Evolutionary conservation across 2,888 invertebrate genomes (phyloP).

Genomic region (Nomada goodeniana): DNA sequence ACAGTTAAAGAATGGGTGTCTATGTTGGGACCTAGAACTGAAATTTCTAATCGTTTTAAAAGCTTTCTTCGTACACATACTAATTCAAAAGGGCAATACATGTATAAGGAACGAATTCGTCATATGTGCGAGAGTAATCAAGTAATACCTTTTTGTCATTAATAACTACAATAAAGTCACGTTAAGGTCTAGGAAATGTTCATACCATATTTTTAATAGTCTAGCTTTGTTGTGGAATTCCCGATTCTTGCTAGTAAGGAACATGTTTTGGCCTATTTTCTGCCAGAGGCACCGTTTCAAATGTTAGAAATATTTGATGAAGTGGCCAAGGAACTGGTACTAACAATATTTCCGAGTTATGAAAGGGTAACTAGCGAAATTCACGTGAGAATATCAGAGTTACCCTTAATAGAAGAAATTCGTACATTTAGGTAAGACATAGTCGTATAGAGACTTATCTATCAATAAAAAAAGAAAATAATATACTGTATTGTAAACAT

Average conservation of each 20-base stretch:
- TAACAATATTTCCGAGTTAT: constrained; percentile 98
- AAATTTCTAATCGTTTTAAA: constrained; percentile 97
- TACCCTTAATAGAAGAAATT: constrained; percentile 98
- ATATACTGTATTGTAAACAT: constrained; percentile 27
- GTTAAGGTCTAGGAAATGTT: neutral
- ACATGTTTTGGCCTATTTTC: constrained; percentile 97
- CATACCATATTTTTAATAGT: constrained; percentile 76
- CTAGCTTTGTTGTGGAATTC: constrained; percentile 97
- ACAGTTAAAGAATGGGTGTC: constrained; percentile 98
- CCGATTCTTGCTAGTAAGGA: constrained; percentile 95
- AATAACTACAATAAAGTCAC: neutral
- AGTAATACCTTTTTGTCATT: constrained; percentile 74
- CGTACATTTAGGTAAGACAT: constrained; percentile 91
- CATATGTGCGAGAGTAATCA: constrained; percentile 97
- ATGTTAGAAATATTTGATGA: constrained; percentile 98
- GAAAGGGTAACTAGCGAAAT: constrained; percentile 97
- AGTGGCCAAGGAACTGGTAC: constrained; percentile 96
- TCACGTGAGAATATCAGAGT: constrained; percentile 96
- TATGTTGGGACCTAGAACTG: constrained; percentile 97
- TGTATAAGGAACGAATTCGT: constrained; percentile 96
- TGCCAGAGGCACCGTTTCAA: constrained; percentile 98
- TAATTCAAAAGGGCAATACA: constrained; percentile 93
- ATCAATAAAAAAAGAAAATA: neutral
- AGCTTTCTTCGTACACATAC: constrained; percentile 96
- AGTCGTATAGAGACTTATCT: neutral